Base-by-base conservation (phyloP, 2,888 invertebrate genomes). In the Patella depressa region DNA sequence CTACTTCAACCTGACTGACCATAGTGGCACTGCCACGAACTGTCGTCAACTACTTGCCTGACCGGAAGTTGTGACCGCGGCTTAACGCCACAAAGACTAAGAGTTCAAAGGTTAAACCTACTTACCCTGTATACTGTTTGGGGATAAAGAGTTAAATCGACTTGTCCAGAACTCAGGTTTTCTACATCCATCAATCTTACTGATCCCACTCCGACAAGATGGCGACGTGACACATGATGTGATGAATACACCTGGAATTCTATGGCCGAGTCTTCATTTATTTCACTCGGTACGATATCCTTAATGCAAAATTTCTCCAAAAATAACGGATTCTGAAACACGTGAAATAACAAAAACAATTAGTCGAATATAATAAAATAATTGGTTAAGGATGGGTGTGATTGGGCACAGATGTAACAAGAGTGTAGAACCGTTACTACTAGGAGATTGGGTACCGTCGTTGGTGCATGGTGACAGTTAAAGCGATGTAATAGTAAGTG, bases 171-270 rank as follows among this genome's bases (percentile, higher is more conserved):
- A n/a, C 86, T 84, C 53, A 87, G 81, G 71, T 84, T 83, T 72
- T 86, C 86, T 45, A 89, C 81, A 72, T 88, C 87, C 72, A 81
- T 80, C 45, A 89, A 79, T 45, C 83, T 79, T 15, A 89, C 84
- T 1, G 88, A 85, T 9, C 87, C 85, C 80, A 89, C 88, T 24
- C 89, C 89, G 29, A 89, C 86, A n/a, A 89, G 82, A 78, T 88
- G 89, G 65, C 88, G 85, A 53, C 88, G 78, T 12, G 88, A 85
- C 65, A 88, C 87, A 73, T 87, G 87, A 77, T 89, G 88, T 4
- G 88, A 86, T 14, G 88, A 88, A 80, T 89, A 89, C n/a, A 89
- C 87, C 82, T 89, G 88, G 78, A 89, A 89, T 80, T 89, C 89
- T 55, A 89, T 76, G 9, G 86, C 86, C 15, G 86, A 84, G 71